These are phyloP conservation scores for Discoglossus pictus DNA, from an alignment of 2,797 vertebrate species.

Conservation along the genomic window DNA sequence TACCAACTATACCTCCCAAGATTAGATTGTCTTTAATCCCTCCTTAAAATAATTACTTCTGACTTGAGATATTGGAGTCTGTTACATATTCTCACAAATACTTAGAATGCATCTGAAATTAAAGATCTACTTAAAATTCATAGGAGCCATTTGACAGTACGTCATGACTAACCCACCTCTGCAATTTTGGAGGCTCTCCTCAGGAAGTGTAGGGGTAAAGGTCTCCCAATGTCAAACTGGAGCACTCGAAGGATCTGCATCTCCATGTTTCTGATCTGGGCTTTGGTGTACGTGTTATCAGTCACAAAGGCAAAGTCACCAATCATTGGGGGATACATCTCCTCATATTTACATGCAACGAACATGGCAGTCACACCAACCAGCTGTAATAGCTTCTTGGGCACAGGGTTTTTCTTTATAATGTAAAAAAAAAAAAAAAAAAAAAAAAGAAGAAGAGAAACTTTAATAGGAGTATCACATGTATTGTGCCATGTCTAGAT, in stretches of 20 bases:
- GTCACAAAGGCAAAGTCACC: slow-evolving; percentile 56
- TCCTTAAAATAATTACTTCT: no score
- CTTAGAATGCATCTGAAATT: no score
- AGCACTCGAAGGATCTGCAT: slow-evolving; percentile 60
- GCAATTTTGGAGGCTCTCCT: slow-evolving; percentile 56
- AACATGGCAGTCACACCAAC: slow-evolving; percentile 69
- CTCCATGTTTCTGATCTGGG: slow-evolving; percentile 63
- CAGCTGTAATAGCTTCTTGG: slow-evolving; percentile 79
- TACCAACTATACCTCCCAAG: no score
- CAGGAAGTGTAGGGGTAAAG: slow-evolving; percentile 58
- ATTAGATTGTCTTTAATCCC: no score
- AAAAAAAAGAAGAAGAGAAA: no score
- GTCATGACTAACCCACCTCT: slow-evolving; percentile 54
- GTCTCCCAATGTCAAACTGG: slow-evolving; percentile 53
- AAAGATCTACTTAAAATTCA: no score
- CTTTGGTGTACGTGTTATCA: slow-evolving; percentile 47
- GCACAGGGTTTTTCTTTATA: slow-evolving; percentile 73
- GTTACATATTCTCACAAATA: no score
- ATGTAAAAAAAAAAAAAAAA: no score
- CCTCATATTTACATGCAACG: slow-evolving; percentile 64
- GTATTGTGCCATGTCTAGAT: no score
- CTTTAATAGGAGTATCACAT: no score
- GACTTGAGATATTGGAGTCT: no score
- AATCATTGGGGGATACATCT: slow-evolving; percentile 48
- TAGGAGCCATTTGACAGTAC: neutral